A percentile compares a stretch with the other conserved stretches of the same genome.
These are phyloP conservation scores for Scelioninae gen. 1 DNA, from an alignment of 2,888 invertebrate genomes.

Conservation along the genomic window DNA sequence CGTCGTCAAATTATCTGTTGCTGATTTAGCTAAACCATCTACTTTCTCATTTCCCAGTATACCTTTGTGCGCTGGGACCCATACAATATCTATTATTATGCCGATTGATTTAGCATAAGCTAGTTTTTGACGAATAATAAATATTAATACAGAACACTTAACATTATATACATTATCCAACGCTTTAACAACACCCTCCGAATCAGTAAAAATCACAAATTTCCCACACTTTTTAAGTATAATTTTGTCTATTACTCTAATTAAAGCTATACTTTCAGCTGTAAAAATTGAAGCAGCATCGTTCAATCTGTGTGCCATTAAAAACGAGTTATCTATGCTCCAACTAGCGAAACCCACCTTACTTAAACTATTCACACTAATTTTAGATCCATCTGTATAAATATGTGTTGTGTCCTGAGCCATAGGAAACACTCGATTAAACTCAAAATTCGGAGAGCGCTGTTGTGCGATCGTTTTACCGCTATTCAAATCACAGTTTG, in stretches of 20 bases:
- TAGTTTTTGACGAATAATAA: neutral
- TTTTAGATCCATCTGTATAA: neutral
- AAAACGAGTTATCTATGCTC: no score
- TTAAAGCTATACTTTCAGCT: neutral
- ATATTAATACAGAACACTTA: neutral
- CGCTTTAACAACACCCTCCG: neutral
- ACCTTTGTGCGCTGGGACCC: slow-evolving; percentile 2
- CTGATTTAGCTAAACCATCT: neutral
- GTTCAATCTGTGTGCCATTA: no score
- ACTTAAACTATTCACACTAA: neutral
- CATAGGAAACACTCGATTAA: neutral
- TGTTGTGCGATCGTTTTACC: neutral
- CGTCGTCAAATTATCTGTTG: neutral
- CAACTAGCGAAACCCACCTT: no score
- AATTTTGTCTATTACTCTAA: neutral
- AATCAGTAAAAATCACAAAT: neutral
- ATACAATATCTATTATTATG: neutral
- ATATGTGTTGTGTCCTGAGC: neutral
- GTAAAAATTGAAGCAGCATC: neutral
- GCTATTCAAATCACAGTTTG: neutral
- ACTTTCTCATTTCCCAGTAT: slow-evolving; percentile 5
- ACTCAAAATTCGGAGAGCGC: neutral
- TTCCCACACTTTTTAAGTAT: neutral
- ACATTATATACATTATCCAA: neutral
- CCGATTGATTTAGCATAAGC: neutral